These are phyloP conservation scores for Benthosema pterotum DNA, from an alignment of 2,797 vertebrate genomes.

Conservation along the genomic window DNA sequence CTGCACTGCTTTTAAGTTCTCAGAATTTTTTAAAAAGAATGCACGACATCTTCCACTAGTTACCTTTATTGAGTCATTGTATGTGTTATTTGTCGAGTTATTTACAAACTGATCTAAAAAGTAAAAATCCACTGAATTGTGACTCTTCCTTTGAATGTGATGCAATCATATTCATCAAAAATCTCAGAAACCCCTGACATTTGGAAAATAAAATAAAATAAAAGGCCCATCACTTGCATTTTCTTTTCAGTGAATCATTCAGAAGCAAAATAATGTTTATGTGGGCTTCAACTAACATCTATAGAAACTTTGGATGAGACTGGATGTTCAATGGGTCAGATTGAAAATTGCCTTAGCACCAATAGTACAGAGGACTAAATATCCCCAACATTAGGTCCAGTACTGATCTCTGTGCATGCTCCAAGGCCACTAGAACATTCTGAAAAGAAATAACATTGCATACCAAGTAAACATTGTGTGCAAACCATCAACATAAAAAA, in stretches of 20 bases:
- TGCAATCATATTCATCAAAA: constrained; percentile 68
- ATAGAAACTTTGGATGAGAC: constrained; percentile 73
- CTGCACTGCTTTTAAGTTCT: constrained; percentile 72
- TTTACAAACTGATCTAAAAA: constrained; percentile 78
- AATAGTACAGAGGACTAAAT: constrained; percentile 62
- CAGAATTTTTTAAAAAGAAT: constrained; percentile 52
- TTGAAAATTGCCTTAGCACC: constrained; percentile 74
- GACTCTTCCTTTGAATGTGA: constrained; percentile 70
- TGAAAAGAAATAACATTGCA: constrained; percentile 72
- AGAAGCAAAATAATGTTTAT: constrained; percentile 40
- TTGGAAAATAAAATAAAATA: constrained; percentile 60
- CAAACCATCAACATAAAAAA: constrained; percentile 64
- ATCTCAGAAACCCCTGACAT: constrained; percentile 74
- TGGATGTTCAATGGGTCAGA: constrained; percentile 57
- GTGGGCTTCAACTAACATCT: constrained; percentile 62
- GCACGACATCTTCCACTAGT: constrained; percentile 75
- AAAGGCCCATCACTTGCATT: constrained; percentile 47
- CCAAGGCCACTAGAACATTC: constrained; percentile 78
- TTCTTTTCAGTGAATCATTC: constrained; percentile 37
- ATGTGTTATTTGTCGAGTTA: constrained; percentile 73
- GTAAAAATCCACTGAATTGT: constrained; percentile 67
- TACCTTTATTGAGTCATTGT: constrained; percentile 74
- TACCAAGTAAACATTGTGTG: constrained; percentile 74
- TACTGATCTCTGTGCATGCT: constrained; percentile 75
- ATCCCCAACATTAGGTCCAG: constrained; percentile 71